Evolutionary conservation across 2,113 vertebrate species (phyloP).

Genomic region (Chaenogobius annularis): DNA sequence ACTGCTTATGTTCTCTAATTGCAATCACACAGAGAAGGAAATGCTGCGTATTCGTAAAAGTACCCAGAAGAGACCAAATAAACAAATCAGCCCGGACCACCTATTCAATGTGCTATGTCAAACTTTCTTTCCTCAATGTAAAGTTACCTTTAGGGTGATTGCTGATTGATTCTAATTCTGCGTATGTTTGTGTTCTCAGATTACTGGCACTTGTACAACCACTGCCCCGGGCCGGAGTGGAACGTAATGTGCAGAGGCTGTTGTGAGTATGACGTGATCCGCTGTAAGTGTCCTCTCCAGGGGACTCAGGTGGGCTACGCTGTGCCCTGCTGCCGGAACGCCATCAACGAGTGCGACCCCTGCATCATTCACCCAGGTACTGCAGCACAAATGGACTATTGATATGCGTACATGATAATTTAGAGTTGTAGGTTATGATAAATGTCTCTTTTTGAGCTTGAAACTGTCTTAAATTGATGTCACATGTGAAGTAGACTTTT

Average conservation of each 20-base stretch:
- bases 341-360: conserved; percentile 92
- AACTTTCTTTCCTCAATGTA: neutral
- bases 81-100: neutral
- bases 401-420: neutral
- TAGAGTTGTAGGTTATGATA: no score
- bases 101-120: neutral
- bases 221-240: conserved; percentile 94
- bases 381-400: neutral
- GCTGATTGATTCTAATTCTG: conserved; percentile 11
- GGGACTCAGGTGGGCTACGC: conserved; percentile 91
- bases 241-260: conserved; percentile 95
- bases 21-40: neutral
- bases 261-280: conserved; percentile 93
- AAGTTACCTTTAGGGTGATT: neutral
- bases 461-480: neutral
- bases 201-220: conserved; percentile 89
- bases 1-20: conserved; percentile 12
- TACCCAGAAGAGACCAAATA: neutral
- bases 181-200: conserved; percentile 70
- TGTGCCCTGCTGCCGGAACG: conserved; percentile 95
- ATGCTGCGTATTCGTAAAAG: neutral
- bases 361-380: conserved; percentile 96
- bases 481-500: no score
- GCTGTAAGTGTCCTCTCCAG: conserved; percentile 88
- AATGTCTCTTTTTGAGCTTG: neutral